Evolutionary conservation across 2,113 vertebrate species (phyloP).

Genomic region (Excalfactoria chinensis): DNA sequence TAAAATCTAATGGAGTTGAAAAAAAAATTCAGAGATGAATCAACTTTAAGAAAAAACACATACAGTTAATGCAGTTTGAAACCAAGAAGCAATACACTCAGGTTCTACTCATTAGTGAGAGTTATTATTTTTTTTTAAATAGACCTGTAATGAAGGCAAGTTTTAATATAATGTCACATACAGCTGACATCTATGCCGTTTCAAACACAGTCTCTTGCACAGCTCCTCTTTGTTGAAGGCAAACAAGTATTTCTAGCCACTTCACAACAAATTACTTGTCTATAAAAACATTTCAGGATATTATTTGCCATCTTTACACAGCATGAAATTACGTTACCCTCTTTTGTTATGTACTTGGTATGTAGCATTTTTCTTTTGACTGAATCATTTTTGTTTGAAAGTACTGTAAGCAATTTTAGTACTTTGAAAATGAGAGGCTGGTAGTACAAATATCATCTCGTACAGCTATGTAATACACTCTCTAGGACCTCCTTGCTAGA

Average conservation of each 20-base stretch:
- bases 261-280: constrained; percentile 17
- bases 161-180: background rate
- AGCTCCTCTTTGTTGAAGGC: background rate
- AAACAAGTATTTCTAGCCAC: background rate
- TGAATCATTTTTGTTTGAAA: background rate
- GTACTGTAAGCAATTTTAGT: background rate
- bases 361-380: background rate
- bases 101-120: background rate
- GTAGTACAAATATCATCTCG: background rate
- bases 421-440: background rate
- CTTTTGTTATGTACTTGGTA: background rate
- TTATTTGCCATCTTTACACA: constrained; percentile 23
- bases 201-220: background rate
- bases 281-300: constrained; percentile 20
- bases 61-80: constrained; percentile 16
- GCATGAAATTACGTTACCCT: constrained; percentile 38
- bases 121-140: constrained; percentile 10
- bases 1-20: constrained; percentile 59
- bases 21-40: constrained; percentile 45
- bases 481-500: background rate
- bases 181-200: background rate
- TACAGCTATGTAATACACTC: background rate
- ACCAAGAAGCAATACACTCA: background rate
- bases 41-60: constrained; percentile 25
- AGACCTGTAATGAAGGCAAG: background rate